These are phyloP conservation scores for Sinotaia quadrata DNA, from an alignment of 2,888 invertebrate species.

Conservation along the genomic window DNA sequence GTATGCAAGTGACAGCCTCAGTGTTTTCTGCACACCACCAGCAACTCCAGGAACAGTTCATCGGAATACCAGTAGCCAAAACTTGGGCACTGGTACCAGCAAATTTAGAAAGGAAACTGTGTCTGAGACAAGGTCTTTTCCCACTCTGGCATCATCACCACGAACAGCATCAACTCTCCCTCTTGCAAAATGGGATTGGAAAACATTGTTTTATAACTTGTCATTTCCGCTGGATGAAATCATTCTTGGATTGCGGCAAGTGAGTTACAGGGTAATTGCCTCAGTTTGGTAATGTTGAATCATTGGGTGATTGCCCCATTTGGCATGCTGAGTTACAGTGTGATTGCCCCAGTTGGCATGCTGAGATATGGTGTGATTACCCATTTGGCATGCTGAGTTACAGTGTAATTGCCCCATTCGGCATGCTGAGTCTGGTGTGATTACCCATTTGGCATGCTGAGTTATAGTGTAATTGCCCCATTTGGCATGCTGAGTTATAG, in stretches of 20 bases:
- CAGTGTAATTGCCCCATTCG: background rate
- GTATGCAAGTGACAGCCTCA: slow-evolving; percentile 20
- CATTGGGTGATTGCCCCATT: too few relatives aligned
- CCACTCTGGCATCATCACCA: background rate
- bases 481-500: too few relatives aligned
- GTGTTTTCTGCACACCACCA: slow-evolving; percentile 9
- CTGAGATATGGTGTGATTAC: too few relatives aligned
- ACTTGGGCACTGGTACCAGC: background rate
- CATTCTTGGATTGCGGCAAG: slow-evolving; percentile 34
- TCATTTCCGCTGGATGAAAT: slow-evolving; percentile 36
- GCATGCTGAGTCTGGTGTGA: background rate
- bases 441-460: too few relatives aligned
- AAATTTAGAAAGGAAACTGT: background rate
- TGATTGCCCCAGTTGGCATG: background rate
- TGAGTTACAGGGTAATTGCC: slow-evolving; percentile 32
- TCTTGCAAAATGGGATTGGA: slow-evolving; percentile 39
- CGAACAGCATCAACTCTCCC: slow-evolving; percentile 26
- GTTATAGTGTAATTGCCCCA: background rate
- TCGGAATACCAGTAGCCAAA: background rate
- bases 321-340: background rate
- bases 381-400: background rate
- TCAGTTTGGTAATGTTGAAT: too few relatives aligned
- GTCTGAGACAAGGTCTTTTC: slow-evolving; percentile 1
- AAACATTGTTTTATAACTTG: slow-evolving; percentile 38
- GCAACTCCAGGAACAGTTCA: background rate